Conservation (phyloP, 2,113 vertebrate species). For the Diphyllodes magnificus region DNA sequence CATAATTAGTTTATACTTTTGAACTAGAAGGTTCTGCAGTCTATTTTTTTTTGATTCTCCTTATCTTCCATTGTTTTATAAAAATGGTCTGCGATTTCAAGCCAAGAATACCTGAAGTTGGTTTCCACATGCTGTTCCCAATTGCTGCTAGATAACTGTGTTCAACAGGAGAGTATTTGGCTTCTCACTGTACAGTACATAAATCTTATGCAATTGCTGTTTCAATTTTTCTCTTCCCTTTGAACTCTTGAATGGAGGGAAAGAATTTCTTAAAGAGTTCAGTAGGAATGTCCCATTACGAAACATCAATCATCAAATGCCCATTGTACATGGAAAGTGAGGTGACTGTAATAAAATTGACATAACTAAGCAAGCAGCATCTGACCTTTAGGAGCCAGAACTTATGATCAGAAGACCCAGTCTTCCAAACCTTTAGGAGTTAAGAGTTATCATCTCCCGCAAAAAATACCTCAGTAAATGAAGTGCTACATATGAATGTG, state of each 20-base stretch:
- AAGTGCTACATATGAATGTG: slow-evolving; percentile 59
- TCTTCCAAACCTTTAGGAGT: slow-evolving; percentile 47
- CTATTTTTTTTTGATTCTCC: not conserved
- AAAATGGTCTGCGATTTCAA: not conserved
- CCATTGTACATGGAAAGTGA: slow-evolving; percentile 54
- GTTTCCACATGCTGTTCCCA: slow-evolving; percentile 24
- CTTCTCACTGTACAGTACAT: slow-evolving; percentile 64
- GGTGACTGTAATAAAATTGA: slow-evolving; percentile 62
- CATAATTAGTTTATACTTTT: not conserved
- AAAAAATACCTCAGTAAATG: slow-evolving; percentile 58
- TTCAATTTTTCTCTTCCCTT: slow-evolving; percentile 61
- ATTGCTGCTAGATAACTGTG: slow-evolving; percentile 32
- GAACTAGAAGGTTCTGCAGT: not conserved
- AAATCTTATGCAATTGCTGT: slow-evolving; percentile 57
- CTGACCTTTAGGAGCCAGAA: slow-evolving; percentile 60
- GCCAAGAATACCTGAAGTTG: not conserved
- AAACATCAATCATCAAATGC: slow-evolving; percentile 55
- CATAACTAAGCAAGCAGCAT: slow-evolving; percentile 50
- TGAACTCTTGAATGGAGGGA: slow-evolving; percentile 58
- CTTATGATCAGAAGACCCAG: slow-evolving; percentile 39
- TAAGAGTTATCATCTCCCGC: slow-evolving; percentile 48
- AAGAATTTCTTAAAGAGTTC: slow-evolving; percentile 58
- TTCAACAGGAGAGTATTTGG: slow-evolving; percentile 45
- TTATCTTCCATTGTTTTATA: not conserved
- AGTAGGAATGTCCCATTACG: slow-evolving; percentile 42